A percentile compares a stretch with the other conserved stretches of the same genome.
Conservation (phyloP, 2,113 vertebrate genomes). For the Heterocephalus glaber region DNA sequence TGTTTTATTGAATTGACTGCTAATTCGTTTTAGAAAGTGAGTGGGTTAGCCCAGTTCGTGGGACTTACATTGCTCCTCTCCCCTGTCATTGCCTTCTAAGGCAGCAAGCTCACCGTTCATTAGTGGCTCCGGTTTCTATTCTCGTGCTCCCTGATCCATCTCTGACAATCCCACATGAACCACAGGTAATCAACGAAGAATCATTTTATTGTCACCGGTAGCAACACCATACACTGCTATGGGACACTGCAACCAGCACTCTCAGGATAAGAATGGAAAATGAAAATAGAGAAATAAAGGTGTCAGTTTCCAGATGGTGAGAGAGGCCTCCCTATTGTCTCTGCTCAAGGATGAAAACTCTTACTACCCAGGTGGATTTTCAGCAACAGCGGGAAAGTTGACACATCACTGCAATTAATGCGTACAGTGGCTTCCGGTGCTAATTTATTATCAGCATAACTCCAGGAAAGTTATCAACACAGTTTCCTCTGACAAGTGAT, state of each 20-base stretch:
- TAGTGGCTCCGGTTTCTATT: neutral
- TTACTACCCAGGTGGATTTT: constrained; percentile 20
- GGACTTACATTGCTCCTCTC: neutral
- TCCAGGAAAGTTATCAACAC: constrained; percentile 27
- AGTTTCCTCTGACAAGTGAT: constrained; percentile 67
- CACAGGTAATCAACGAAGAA: neutral
- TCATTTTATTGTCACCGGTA: neutral
- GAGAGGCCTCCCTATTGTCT: neutral
- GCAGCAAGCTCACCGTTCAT: neutral
- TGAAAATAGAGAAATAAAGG: constrained; percentile 58
- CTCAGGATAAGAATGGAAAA: constrained; percentile 4
- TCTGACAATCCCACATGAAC: neutral
- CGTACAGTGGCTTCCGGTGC: neutral
- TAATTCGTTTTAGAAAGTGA: constrained; percentile 29
- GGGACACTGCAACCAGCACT: neutral
- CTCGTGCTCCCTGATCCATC: neutral
- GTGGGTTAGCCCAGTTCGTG: neutral
- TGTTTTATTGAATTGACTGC: neutral
- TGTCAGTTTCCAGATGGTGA: constrained; percentile 42
- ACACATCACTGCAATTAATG: neutral
- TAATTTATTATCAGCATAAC: constrained; percentile 34
- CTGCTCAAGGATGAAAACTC: neutral
- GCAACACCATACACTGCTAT: neutral
- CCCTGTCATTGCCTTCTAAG: neutral
- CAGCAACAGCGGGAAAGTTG: neutral